Percentiles rank a stretch among this genome's conserved stretches.
These are phyloP conservation scores for Itoplectis maculator DNA, from an alignment of 2,888 invertebrate genomes.

Conservation along the genomic window DNA sequence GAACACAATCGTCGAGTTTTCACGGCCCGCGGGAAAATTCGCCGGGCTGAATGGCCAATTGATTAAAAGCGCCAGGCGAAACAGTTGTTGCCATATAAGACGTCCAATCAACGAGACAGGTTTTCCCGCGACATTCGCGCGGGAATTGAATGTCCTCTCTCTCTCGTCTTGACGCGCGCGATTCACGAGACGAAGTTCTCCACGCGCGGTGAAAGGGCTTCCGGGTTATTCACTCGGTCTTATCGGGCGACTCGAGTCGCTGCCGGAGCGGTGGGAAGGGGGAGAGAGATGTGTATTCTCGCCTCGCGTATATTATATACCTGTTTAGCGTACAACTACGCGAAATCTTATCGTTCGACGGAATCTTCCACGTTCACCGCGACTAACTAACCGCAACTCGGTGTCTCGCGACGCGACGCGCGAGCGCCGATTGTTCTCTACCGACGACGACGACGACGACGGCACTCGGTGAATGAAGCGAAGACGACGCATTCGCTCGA, in stretches of 20 bases:
- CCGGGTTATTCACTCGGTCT: background rate
- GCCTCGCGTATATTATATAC: background rate
- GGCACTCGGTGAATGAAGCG: background rate
- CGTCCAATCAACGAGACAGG: background rate
- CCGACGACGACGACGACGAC: too few relatives aligned
- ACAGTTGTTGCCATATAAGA: background rate
- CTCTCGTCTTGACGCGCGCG: background rate
- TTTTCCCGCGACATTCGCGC: background rate
- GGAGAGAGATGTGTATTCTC: background rate
- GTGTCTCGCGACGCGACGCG: background rate
- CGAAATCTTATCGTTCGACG: background rate
- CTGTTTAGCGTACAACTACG: background rate
- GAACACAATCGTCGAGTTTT: too few relatives aligned
- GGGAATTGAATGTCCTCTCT: background rate
- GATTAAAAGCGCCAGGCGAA: background rate
- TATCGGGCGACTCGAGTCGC: background rate
- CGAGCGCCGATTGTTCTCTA: background rate
- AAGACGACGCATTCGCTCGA: background rate
- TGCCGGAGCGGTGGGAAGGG: background rate
- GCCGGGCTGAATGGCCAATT: background rate
- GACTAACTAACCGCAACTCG: slow-evolving; percentile 6
- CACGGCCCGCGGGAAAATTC: too few relatives aligned
- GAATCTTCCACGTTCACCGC: background rate
- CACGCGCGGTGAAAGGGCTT: background rate
- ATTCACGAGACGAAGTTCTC: background rate